phyloP scores from a whole-genome alignment of 64 coral and sea anemone genomes.

The Montipora sp. region DNA sequence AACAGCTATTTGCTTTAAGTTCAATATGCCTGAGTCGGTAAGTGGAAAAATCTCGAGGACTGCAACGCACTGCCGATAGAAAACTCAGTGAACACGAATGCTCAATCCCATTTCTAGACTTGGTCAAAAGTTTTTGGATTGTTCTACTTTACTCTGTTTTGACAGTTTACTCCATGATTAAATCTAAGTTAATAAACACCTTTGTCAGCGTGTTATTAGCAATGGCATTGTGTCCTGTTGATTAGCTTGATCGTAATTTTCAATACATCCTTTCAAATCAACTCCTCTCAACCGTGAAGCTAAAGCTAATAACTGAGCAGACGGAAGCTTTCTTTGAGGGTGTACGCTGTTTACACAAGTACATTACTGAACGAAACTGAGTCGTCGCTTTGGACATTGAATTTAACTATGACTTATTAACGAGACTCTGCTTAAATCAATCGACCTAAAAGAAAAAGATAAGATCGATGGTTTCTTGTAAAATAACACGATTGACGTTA shows the following conservation, averaged over 20 bases:
- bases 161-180: conserved; percentile 40
- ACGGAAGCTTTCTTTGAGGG: background rate
- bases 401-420: background rate
- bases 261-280: conserved; percentile 35
- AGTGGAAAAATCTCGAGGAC: background rate
- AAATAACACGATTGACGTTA: background rate
- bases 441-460: conserved; percentile 7
- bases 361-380: background rate
- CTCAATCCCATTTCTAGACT: too few relatives aligned
- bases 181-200: conserved; percentile 30
- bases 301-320: conserved; percentile 10
- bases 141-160: conserved; percentile 27
- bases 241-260: background rate
- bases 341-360: conserved; percentile 11
- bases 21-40: background rate
- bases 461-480: background rate
- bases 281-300: conserved; percentile 18
- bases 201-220: conserved; percentile 31
- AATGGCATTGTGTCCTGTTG: conserved; percentile 11
- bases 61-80: background rate
- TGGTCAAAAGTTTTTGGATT: background rate
- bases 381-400: background rate
- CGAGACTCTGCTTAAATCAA: background rate
- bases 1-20: background rate
- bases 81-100: background rate